A percentile compares a stretch with the other conserved stretches of the same genome.
Conservation (phyloP, 1,140 invertebrate genomes). For the Drepana arcuata region DNA sequence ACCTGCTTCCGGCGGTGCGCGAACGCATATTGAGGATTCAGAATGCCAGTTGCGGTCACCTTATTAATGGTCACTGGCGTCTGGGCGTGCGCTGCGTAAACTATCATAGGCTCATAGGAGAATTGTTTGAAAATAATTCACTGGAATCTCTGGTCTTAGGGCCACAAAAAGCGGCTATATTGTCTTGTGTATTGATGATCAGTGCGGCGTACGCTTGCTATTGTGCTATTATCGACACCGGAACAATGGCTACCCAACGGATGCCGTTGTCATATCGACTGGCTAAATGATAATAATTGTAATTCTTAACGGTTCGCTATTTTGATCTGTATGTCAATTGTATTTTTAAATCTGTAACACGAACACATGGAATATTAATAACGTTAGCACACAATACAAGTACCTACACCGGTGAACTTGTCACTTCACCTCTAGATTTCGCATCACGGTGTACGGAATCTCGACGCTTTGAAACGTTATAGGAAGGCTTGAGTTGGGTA, state of each 20-base stretch:
- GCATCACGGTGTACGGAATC: too few relatives aligned
- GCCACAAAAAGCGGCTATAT: too few relatives aligned
- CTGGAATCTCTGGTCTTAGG: too few relatives aligned
- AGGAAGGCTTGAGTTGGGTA: neutral
- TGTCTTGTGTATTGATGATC: too few relatives aligned
- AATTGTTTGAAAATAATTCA: too few relatives aligned
- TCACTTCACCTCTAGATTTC: too few relatives aligned
- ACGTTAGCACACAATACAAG: too few relatives aligned
- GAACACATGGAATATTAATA: too few relatives aligned
- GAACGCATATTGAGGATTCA: conserved; percentile 34
- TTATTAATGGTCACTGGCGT: conserved; percentile 13
- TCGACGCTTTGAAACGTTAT: conserved; percentile 6
- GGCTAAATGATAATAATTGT: conserved; percentile 14
- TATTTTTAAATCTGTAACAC: too few relatives aligned
- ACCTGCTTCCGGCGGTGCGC: conserved; percentile 37
- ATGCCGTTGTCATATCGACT: conserved; percentile 8
- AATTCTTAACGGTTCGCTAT: conserved; percentile 1
- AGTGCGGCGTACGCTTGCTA: neutral
- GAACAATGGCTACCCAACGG: conserved; percentile 12
- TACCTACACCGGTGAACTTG: too few relatives aligned
- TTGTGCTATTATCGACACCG: conserved; percentile 11
- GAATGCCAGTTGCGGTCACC: conserved; percentile 23
- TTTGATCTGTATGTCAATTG: too few relatives aligned
- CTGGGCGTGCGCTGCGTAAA: conserved; percentile 4
- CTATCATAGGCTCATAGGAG: too few relatives aligned